Evolutionary conservation across 2,113 vertebrate species (phyloP), one percentile per base, ranked within the genome.

Genomic region (Amphiprion percula): DNA sequence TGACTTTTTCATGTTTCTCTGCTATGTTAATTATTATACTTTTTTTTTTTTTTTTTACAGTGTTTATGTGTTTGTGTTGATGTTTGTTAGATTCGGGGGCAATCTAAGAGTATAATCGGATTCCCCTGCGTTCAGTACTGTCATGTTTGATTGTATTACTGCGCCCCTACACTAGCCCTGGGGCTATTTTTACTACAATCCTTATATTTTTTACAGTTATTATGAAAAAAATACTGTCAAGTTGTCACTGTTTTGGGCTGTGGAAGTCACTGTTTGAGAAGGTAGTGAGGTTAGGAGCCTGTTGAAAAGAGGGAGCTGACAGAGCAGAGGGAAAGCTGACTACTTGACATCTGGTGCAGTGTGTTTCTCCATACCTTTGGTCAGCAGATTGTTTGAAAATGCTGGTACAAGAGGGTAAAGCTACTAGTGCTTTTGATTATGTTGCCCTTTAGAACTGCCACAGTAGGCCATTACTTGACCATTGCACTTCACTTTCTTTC

Each of bases 61-160:
- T 84, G 76, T 91, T 75, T 74, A 56, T 77, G 53, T 92, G 74
- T 92, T 76, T 92, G 67, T 84, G 88, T 85, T 83, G 72, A 80
- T 83, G 82, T 92, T 79, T 90, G 83, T 90, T 89, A 90, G 82
- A 78, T 82, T 71, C 62, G 47, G 80, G 82, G 85, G 80, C 71
- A 64, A 79, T 89, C 81, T 28, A 63, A 65, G 61, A 84, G 41
- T 91, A 88, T 76, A 68, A 75, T 82, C 74, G 37, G 85, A 84
- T 87, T 74, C 81, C 83, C 87, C 80, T 83, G 67, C 90, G 83
- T 92, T 89, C 87, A 90, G 91, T 94, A 93, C 93, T 93, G 93
- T 94, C 84, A 80, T 82, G 52, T 90, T 91, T 89, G 79, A 93
- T 87, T 89, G 86, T 88, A 87, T 91, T 85, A 91, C 84, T 91